Evolutionary conservation across 2,113 vertebrate genomes (phyloP), one percentile per base, ranked within the genome.

Genomic region (Petrocephalus microphthalmus): DNA sequence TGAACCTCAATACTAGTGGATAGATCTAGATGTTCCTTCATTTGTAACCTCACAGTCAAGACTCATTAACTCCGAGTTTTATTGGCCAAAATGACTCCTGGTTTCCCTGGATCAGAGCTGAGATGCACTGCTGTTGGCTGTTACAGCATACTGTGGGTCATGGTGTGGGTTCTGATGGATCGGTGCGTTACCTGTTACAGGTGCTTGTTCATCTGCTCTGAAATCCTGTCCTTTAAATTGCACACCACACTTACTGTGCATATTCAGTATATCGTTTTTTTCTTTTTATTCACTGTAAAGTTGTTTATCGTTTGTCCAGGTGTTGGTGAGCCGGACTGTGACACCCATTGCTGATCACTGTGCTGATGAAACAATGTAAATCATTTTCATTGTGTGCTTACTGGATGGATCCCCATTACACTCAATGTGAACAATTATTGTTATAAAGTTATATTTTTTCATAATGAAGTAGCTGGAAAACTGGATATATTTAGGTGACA

Each of bases 381-480:
- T 29, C 25, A 78, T 87, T 87, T 54, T 74, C 49, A 54, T 52
- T 87, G 22, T 87, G n/a, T 87, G 33, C 29, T 17, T 25, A 53
- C 15, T 87, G 42, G 22, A 87, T 45, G 25, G 1, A 71, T 20
- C 71, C 87, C 64, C 47, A 49, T 87, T 51, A 49, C 86, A 33
- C 22, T n/a, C n/a, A 25, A 20, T 71, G 22, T 87, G 60, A 52
- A 54, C 19, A 54, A 3, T 11, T 74, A 49, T 74, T 52, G 64
- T 81, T 81, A 87, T 87, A 37, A 87, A 87, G 51, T 54, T 52
- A 37, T 25, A 53, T 78, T 87, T 87, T 17, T 8, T 53, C 6
- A 11, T 81, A 33, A 45, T 81, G 37, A 42, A 45, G 7, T 45
- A 81, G 37, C 74, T 81, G 37, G 42, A 45, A 20, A 81, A 81